These are phyloP conservation scores for Poecilia wingei DNA, from an alignment of 2,797 vertebrate species.

Conservation along the genomic window DNA sequence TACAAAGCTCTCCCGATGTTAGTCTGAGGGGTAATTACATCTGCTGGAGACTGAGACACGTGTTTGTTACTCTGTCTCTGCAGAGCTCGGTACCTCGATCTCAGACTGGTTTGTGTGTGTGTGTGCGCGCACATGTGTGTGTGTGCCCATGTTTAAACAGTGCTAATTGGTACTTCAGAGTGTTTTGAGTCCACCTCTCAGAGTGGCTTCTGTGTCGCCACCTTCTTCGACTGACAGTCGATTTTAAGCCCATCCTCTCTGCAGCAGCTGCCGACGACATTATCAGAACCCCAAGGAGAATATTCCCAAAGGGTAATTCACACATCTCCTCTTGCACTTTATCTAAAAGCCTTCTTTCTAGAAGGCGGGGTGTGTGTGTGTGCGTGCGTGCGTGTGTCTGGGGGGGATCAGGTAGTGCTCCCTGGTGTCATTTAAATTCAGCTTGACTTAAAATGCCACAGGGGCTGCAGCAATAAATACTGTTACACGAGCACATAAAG, in stretches of 20 bases:
- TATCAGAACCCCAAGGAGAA: constrained; percentile 52
- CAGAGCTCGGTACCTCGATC: constrained; percentile 45
- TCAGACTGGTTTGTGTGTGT: constrained; percentile 19
- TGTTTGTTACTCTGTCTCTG: constrained; percentile 50
- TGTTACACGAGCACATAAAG: neutral
- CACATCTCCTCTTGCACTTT: constrained; percentile 41
- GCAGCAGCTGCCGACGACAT: constrained; percentile 53
- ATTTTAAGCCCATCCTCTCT: constrained; percentile 38
- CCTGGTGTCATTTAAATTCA: constrained; percentile 49
- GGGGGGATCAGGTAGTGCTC: constrained; percentile 20
- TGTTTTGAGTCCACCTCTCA: constrained; percentile 54
- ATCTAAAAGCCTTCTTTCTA: constrained; percentile 38
- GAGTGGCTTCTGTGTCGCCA: constrained; percentile 39
- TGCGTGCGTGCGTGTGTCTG: neutral
- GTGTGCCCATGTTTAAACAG: constrained; percentile 50
- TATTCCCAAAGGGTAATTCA: constrained; percentile 54
- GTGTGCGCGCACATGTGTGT: constrained; percentile 24
- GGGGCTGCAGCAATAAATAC: constrained; percentile 9
- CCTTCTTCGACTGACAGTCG: constrained; percentile 41
- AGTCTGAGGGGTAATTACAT: constrained; percentile 67
- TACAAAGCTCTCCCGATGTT: constrained; percentile 43
- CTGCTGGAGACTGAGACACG: constrained; percentile 44
- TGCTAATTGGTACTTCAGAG: constrained; percentile 64
- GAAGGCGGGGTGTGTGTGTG: constrained; percentile 5
- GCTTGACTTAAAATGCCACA: constrained; percentile 30